Evolutionary conservation across 2,113 vertebrate species (phyloP), one percentile per base, ranked within the genome.

Genomic region (Oreotragus oreotragus): DNA sequence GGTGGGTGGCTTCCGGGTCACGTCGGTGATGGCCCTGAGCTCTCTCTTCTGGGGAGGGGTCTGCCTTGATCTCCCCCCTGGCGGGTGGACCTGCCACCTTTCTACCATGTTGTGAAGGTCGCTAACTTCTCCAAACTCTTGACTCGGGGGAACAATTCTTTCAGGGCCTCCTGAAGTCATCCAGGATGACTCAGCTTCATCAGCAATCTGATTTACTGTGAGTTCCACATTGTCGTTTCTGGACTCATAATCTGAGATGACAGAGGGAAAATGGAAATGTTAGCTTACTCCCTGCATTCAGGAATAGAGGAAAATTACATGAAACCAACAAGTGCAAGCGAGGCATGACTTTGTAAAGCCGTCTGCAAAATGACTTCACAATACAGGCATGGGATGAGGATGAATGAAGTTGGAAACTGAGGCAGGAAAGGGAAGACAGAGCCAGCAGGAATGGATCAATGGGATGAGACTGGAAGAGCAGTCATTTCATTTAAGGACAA

Each of bases 71-170:
- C 96, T 97, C 49, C 94, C 92, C 23, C 66, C 39, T 2, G 86
- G 17, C 15, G 98, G 94, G 53, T 93, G 97, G 17, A 91, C 96
- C 66, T 97, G 98, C 97, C 98, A 98, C 83, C 95, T 97, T 64
- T 98, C 90, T 60, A 80, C 92, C 96, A 94, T 36, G 90, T 49
- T 16, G 36, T 94, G 76, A 80, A 93, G 70, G 85, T 97, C 89
- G 49, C 83, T 53, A 64, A 97, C 80, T 91, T 97, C 62, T 53
- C 87, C 97, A 85, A 91, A 94, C 55, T 97, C 97, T 47, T 77
- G 92, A 51, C 51, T 92, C 76, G 39, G 93, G 39, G 93, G 25
- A 39, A 19, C 14, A 45, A 36, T 93, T 62, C 85, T 94, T 23
- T 94, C 91, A 1, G 60, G 28, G 55, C 49, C 85, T 95, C 55